Evolutionary conservation across 2,797 vertebrate genomes (phyloP).

Genomic region (Melanotaenia parkinsoni): DNA sequence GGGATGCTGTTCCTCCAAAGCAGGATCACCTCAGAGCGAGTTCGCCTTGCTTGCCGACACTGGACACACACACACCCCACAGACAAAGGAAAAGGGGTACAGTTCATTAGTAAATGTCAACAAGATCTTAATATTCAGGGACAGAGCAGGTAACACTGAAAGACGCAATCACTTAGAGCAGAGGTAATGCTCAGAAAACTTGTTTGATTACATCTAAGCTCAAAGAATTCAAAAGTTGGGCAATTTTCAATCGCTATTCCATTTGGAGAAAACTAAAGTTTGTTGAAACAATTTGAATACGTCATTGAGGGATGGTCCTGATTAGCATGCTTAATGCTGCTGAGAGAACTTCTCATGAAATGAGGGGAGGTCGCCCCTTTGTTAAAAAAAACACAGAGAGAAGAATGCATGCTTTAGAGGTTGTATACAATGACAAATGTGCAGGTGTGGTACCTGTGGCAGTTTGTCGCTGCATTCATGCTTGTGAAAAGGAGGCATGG

Average conservation of each 20-base stretch:
- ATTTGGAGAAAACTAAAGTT: too few species aligned
- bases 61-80: conserved; percentile 56
- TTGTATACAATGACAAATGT: conserved; percentile 1
- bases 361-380: neutral
- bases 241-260: neutral
- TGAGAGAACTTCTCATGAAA: too few species aligned
- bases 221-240: neutral
- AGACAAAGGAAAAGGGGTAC: conserved; percentile 44
- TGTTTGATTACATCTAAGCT: neutral
- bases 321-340: neutral
- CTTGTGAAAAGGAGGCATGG: conserved; percentile 87
- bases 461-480: conserved; percentile 97
- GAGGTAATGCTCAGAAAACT: neutral
- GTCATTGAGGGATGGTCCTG: too few species aligned
- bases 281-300: neutral
- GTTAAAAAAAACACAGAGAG: neutral
- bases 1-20: conserved; percentile 97
- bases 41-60: conserved; percentile 95
- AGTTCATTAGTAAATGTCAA: conserved; percentile 48
- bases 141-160: conserved; percentile 31
- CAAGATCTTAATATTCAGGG: conserved; percentile 8
- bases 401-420: neutral
- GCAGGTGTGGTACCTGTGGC: conserved; percentile 86
- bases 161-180: neutral
- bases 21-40: conserved; percentile 92